Percentiles rank a stretch among this genome's conserved stretches.
These are phyloP conservation scores for Hipposideros armiger DNA, from an alignment of 2,113 vertebrate genomes.

Conservation along the genomic window DNA sequence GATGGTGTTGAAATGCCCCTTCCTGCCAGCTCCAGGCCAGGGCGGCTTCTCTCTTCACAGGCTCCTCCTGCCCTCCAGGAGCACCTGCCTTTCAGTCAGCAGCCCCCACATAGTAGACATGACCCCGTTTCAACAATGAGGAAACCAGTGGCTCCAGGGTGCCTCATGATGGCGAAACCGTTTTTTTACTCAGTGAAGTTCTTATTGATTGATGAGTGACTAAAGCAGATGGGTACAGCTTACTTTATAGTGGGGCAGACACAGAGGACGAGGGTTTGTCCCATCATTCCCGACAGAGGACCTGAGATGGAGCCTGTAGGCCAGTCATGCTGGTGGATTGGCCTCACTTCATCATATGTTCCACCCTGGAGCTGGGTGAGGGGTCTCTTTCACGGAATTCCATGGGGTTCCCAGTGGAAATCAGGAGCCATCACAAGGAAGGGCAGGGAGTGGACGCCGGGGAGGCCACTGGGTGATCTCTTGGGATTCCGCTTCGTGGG, in stretches of 20 bases:
- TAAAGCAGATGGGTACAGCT: not conserved
- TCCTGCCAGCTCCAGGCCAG: not conserved
- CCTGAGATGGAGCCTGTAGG: too few relatives aligned
- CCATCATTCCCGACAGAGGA: not conserved
- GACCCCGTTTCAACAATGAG: rapidly evolving
- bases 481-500: not conserved
- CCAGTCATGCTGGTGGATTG: rapidly evolving
- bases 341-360: not conserved
- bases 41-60: too few relatives aligned
- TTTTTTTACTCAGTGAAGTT: not conserved
- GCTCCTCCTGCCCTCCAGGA: not conserved
- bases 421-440: not conserved
- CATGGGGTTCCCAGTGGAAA: not conserved
- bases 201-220: not conserved
- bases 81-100: rapidly evolving
- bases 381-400: not conserved
- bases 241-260: not conserved
- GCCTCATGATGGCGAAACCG: not conserved
- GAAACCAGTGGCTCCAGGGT: not conserved
- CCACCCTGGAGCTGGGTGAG: not conserved
- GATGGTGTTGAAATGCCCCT: too few relatives aligned
- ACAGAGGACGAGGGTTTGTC: not conserved
- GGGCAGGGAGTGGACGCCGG: not conserved
- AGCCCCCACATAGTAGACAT: rapidly evolving
- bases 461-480: too few relatives aligned